Evolutionary conservation across 2,113 vertebrate genomes (phyloP), one percentile per base, ranked within the genome.

Genomic region (Symphodus melops): DNA sequence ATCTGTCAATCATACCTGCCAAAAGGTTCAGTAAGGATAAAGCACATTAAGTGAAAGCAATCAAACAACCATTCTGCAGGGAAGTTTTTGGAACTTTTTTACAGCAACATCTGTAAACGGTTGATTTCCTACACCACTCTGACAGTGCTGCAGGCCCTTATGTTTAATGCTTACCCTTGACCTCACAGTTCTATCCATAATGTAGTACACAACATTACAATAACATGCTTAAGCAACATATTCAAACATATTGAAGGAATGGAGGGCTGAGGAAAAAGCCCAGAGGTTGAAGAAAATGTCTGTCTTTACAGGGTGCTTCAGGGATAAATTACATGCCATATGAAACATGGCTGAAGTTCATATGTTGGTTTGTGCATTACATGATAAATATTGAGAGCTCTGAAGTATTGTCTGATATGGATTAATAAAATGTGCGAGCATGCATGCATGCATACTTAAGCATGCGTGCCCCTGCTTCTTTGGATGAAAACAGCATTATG

Each of bases 401-500:
- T 59, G 79, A 49, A 17, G 39, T 37, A 72, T 76, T 82, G 70
- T 78, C 54, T 81, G 67, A 74, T 62, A 49, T 71, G 44, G 59
- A 89, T 78, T 81, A 84, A 75, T 85, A 74, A 81, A 68, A 65
- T 28, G 64, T 69, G 72, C 42, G 66, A 56, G 72, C 58, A 69
- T 16, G 44, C 62, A 75, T 81, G 79, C 68, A 69, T 86, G 70
- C 79, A 48, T 81, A 76, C 72, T 81, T 86, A 70, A 80, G 70
- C 66, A 75, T 77, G 85, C 69, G 8, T 61, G 48, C 55, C 60
- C 77, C 70, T 83, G 72, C 75, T 37, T 82, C 79, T 72, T 64
- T 76, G 77, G 74, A 89, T 88, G 79, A 91, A 85, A 90, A 84
- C 59, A 74, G 79, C 86, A 90, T 90, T 82, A 89, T 52, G 67